phyloP scores from a whole-genome alignment of 2,797 vertebrate species.

The Aulostomus chinensis region DNA sequence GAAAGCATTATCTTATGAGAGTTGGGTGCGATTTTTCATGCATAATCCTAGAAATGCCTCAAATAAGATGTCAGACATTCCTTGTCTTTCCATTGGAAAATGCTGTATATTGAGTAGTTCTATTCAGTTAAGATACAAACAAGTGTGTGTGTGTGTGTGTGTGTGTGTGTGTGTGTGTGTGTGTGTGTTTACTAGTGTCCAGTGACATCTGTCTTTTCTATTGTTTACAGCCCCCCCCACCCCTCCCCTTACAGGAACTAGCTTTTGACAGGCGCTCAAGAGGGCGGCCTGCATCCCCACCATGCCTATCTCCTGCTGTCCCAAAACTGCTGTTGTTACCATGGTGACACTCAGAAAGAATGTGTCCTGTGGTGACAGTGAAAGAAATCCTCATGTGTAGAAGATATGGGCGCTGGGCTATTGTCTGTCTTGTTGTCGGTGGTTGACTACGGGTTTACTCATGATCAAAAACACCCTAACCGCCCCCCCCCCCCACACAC shows the following conservation, averaged over 20 bases:
- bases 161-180: too few species aligned
- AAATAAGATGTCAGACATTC: too few species aligned
- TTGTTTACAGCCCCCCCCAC: conserved; percentile 36
- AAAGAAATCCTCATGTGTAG: conserved; percentile 63
- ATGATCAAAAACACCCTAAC: conserved; percentile 62
- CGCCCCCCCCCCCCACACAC: conserved; percentile 7
- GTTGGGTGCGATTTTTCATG: too few species aligned
- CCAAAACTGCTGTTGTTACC: conserved; percentile 60
- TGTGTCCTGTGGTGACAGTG: conserved; percentile 65
- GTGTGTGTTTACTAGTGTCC: too few species aligned
- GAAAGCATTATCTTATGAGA: too few species aligned
- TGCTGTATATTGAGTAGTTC: too few species aligned
- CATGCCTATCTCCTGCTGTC: conserved; percentile 34
- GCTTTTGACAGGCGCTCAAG: conserved; percentile 65
- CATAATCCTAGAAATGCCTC: too few species aligned
- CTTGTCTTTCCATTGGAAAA: too few species aligned
- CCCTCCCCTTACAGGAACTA: conserved; percentile 64
- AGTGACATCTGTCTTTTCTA: conserved; percentile 54
- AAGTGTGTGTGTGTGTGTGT: too few species aligned
- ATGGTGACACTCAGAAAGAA: conserved; percentile 64
- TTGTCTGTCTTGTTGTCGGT: conserved; percentile 54
- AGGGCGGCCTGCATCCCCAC: conserved; percentile 44
- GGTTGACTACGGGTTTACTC: conserved; percentile 58
- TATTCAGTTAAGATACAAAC: too few species aligned
- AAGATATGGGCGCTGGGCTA: conserved; percentile 39